Evolutionary conservation across 1,140 invertebrate species (phyloP).

Genomic region (Panulirus ornatus): DNA sequence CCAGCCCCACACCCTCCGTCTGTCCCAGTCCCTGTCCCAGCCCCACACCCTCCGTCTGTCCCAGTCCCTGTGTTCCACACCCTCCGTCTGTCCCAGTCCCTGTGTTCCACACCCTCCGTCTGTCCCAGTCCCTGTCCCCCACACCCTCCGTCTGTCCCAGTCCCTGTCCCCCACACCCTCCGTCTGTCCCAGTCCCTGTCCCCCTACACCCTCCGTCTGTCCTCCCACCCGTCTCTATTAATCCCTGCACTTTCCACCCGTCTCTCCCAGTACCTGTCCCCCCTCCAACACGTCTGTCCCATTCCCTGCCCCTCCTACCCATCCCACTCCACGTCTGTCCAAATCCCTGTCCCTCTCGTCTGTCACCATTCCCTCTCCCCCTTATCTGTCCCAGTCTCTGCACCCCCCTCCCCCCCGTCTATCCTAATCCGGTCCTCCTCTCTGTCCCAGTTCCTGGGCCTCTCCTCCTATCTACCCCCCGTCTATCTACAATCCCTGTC

Average conservation of each 20-base stretch:
- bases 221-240: background rate
- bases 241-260: background rate
- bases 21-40: background rate
- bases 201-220: background rate
- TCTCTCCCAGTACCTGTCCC: background rate
- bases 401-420: no score
- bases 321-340: no score
- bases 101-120: background rate
- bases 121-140: background rate
- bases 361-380: background rate
- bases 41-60: background rate
- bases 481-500: no score
- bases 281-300: no score
- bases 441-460: no score
- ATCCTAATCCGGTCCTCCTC: no score
- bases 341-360: background rate
- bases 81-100: background rate
- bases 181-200: background rate
- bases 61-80: background rate
- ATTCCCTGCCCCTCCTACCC: background rate
- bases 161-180: background rate
- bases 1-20: background rate
- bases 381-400: background rate
- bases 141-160: no score
- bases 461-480: no score